phyloP scores from a whole-genome alignment of 2,888 invertebrate genomes.

The Beris chalybata region DNA sequence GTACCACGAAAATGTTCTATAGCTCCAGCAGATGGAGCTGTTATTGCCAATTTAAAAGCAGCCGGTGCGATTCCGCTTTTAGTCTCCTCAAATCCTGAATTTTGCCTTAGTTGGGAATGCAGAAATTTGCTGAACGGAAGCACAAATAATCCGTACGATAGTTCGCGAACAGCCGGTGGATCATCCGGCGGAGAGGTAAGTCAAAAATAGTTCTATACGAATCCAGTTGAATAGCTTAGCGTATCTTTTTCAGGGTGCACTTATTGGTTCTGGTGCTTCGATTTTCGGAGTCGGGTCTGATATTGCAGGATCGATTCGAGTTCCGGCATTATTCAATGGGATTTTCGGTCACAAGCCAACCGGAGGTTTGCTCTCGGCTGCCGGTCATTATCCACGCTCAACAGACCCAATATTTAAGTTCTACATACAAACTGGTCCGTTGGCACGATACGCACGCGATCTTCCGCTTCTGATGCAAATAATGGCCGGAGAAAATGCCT shows the following conservation, averaged over 20 bases:
- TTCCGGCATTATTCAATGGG: conserved; percentile 85
- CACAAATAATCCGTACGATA: conserved; percentile 82
- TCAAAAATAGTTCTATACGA: conserved; percentile 36
- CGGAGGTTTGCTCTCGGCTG: conserved; percentile 62
- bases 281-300: conserved; percentile 82
- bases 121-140: conserved; percentile 76
- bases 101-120: conserved; percentile 87
- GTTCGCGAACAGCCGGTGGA: conserved; percentile 75
- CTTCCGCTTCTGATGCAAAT: conserved; percentile 67
- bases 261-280: conserved; percentile 74
- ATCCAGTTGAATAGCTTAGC: background rate
- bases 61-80: conserved; percentile 82
- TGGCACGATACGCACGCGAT: conserved; percentile 78
- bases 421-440: conserved; percentile 68
- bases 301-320: conserved; percentile 83
- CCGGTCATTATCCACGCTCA: conserved; percentile 64
- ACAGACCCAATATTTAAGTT: conserved; percentile 58
- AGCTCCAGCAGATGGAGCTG: conserved; percentile 69
- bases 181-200: conserved; percentile 85
- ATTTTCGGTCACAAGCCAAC: conserved; percentile 87
- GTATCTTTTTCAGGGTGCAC: conserved; percentile 61
- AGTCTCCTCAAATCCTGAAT: conserved; percentile 84
- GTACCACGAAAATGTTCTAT: conserved; percentile 56
- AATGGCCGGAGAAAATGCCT: conserved; percentile 60
- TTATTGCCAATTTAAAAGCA: conserved; percentile 62